Evolutionary conservation across 2,797 vertebrate genomes (phyloP), one percentile per base, ranked within the genome.

Genomic region (Rhinichthys osculus): DNA sequence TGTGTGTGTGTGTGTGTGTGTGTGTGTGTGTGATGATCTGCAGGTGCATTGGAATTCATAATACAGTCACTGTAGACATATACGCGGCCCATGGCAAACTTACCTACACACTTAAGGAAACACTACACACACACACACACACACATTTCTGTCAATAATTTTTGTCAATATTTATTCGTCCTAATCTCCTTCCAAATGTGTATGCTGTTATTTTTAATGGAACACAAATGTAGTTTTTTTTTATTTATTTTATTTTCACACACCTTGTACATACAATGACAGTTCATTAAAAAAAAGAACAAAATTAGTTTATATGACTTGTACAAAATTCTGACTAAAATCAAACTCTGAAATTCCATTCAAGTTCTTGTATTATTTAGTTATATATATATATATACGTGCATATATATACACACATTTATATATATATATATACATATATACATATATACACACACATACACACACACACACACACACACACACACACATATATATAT

Each of bases 31-130:
- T 30, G 67, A 64, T 19, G 64, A 69, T 70, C 84, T 85, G 72
- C 81, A 82, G 72, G 82, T 87, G 84, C 78, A 76, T 62, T 78
- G 85, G 78, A 90, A 90, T 88, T 82, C 81, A 87, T 82, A 87
- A 88, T 82, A 87, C 74, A 71, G 76, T 66, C 81, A 78, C 70
- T 73, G 11, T 35, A 82, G 38, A 64, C 2, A 7, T 80, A 23
- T 19, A 82, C 35, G 17, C 17, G 4, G 30, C 72, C 19, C 44
- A 47, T 14, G 40, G 44, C 44, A 47, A 47, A 47, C 44, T 14
- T 47, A 44, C 3, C 10, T 10, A 44, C 44, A 4, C 11, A 47
- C 4, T 47, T 4, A 14, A 14, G 44, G 44, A 47, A 47, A 14
- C 13, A 13, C 11, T 0, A 42, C 9, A 42, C 42, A 42, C 44